Conservation (phyloP, 2,113 vertebrate species). For the Mobula birostris region DNA sequence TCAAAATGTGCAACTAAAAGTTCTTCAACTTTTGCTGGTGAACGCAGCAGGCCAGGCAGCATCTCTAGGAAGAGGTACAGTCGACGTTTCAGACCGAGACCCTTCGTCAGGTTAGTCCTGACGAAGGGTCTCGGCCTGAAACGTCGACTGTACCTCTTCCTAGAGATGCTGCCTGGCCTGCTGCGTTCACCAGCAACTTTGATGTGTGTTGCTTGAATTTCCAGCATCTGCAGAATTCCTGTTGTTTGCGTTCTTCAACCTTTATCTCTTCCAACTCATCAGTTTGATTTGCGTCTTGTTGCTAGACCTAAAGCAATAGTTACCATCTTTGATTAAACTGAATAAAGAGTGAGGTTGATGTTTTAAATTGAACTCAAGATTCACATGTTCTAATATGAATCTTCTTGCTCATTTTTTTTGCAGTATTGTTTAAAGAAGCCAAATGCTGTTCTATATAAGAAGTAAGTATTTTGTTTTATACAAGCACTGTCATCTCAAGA, state of each 20-base stretch:
- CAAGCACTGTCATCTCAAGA: neutral
- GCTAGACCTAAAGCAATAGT: neutral
- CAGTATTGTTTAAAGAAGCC: constrained; percentile 93
- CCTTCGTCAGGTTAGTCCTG: no score
- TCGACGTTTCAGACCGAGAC: no score
- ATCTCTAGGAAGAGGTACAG: no score
- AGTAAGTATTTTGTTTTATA: constrained; percentile 61
- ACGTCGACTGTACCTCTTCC: no score
- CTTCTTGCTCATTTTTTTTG: constrained; percentile 27
- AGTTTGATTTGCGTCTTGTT: no score
- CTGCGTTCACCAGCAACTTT: no score
- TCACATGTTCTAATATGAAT: neutral
- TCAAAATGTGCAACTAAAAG: neutral
- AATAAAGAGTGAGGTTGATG: neutral
- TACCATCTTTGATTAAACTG: neutral
- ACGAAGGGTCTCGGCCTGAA: no score
- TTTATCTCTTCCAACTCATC: neutral
- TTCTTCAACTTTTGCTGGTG: neutral
- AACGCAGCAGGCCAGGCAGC: no score
- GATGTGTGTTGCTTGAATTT: no score
- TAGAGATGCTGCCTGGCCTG: no score
- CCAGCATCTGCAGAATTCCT: no score
- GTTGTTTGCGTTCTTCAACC: neutral
- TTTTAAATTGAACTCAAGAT: neutral
- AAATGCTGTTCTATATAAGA: constrained; percentile 82